A percentile compares a stretch with the other conserved stretches of the same genome.
phyloP scores from a whole-genome alignment of 2,888 invertebrate genomes.

The Baccha elongata region DNA sequence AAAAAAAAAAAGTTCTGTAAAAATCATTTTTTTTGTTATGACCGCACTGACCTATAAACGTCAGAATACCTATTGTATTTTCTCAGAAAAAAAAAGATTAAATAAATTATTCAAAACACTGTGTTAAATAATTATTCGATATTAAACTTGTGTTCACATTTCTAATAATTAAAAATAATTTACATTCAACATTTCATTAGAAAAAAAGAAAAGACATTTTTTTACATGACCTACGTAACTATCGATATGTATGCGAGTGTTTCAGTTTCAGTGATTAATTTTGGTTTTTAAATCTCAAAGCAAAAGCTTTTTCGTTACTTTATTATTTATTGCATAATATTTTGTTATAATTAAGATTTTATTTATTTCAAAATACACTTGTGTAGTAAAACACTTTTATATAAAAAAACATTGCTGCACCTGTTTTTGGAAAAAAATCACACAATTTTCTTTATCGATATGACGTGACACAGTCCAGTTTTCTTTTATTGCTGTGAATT shows the following conservation, averaged over 20 bases:
- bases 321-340: neutral
- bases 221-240: constrained; percentile 72
- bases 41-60: constrained; percentile 70
- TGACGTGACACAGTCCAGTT: constrained; percentile 57
- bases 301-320: constrained; percentile 16
- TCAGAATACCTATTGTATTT: constrained; percentile 28
- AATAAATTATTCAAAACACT: neutral
- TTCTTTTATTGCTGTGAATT: constrained; percentile 19
- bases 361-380: neutral
- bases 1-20: constrained; percentile 16
- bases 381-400: neutral
- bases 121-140: no score
- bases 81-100: neutral
- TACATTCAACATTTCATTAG: no score
- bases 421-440: constrained; percentile 56
- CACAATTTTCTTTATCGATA: constrained; percentile 39
- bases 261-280: neutral
- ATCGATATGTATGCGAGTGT: constrained; percentile 55
- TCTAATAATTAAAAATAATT: no score
- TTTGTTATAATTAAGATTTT: neutral
- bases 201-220: constrained; percentile 28
- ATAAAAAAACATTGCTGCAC: constrained; percentile 56
- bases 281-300: constrained; percentile 26
- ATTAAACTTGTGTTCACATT: no score
- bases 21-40: constrained; percentile 52